These are phyloP conservation scores for Polyploca ridens DNA, from an alignment of 2,888 invertebrate genomes.

Conservation along the genomic window DNA sequence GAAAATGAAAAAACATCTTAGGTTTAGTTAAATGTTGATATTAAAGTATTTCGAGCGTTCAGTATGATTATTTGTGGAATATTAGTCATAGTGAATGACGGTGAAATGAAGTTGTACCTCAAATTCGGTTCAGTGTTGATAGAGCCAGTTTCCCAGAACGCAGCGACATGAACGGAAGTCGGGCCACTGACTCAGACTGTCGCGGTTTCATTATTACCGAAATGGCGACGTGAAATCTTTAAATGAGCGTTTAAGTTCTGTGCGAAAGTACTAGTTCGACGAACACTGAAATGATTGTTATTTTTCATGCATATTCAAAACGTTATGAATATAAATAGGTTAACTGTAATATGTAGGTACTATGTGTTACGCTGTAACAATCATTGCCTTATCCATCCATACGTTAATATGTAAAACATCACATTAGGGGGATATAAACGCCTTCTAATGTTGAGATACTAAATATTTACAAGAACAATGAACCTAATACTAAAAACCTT, in stretches of 20 bases:
- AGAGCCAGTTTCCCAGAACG: constrained; percentile 57
- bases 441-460: too few species aligned
- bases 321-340: constrained; percentile 2
- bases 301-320: background rate
- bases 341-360: too few species aligned
- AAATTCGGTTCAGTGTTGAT: constrained; percentile 35
- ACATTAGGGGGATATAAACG: too few species aligned
- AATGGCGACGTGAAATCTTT: constrained; percentile 43
- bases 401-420: too few species aligned
- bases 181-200: constrained; percentile 64
- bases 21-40: background rate
- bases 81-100: constrained; percentile 62
- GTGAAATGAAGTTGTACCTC: constrained; percentile 37
- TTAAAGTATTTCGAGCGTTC: background rate
- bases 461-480: too few species aligned
- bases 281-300: background rate
- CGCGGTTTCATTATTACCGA: constrained; percentile 50
- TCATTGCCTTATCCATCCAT: too few species aligned
- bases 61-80: constrained; percentile 19
- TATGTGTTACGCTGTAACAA: too few species aligned
- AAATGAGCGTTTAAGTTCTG: constrained; percentile 1
- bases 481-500: too few species aligned
- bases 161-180: constrained; percentile 63
- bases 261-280: background rate
- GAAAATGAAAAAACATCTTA: constrained; percentile 28